Evolutionary conservation across 2,797 vertebrate genomes (phyloP).

Genomic region (Coilia nasus): DNA sequence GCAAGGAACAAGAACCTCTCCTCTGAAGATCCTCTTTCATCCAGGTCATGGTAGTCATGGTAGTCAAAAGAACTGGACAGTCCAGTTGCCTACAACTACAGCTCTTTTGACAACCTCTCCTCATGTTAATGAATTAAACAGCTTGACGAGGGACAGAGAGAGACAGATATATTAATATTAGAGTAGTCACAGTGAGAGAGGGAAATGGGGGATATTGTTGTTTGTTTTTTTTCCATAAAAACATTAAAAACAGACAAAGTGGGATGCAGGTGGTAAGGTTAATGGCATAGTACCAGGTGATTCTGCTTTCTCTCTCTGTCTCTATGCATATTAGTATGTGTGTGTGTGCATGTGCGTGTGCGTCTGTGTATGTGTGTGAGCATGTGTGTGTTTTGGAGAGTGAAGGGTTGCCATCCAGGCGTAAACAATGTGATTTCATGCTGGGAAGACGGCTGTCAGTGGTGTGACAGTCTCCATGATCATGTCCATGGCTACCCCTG

Average conservation of each 20-base stretch:
- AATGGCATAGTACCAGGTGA: too few species aligned
- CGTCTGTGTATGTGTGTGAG: neutral
- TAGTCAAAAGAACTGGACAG: too few species aligned
- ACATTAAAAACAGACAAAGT: neutral
- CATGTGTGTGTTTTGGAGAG: neutral
- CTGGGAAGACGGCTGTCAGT: constrained; percentile 49
- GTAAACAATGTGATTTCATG: constrained; percentile 45
- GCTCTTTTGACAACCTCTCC: too few species aligned
- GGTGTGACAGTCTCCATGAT: constrained; percentile 51
- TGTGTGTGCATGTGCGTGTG: neutral
- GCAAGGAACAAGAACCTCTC: too few species aligned
- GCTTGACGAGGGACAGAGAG: neutral
- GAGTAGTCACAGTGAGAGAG: neutral
- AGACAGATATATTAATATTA: neutral
- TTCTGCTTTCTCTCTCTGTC: too few species aligned
- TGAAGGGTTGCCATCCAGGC: neutral
- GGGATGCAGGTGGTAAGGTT: neutral
- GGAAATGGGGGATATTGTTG: neutral
- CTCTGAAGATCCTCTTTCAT: too few species aligned
- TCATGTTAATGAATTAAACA: neutral
- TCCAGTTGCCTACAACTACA: too few species aligned
- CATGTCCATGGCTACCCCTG: constrained; percentile 33
- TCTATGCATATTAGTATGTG: neutral
- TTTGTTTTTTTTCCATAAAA: neutral
- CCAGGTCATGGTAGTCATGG: too few species aligned